A percentile compares a stretch with the other conserved stretches of the same genome.
phyloP scores from a whole-genome alignment of 2,113 vertebrate species.

The Cephalopholis sonnerati region DNA sequence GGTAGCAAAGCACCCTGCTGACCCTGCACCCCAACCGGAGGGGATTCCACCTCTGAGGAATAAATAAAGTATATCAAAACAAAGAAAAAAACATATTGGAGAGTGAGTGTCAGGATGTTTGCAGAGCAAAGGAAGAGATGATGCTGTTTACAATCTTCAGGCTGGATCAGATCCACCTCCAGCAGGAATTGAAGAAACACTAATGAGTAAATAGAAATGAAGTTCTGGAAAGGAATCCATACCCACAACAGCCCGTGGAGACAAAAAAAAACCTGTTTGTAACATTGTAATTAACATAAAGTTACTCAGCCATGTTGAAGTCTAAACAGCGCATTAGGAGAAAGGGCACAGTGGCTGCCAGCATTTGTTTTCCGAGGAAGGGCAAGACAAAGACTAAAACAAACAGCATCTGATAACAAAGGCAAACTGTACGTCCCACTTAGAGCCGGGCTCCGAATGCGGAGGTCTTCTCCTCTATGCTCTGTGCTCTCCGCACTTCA shows the following conservation, averaged over 20 bases:
- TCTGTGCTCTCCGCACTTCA: constrained; percentile 64
- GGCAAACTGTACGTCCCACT: constrained; percentile 78
- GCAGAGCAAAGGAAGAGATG: constrained; percentile 1
- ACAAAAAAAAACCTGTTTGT: constrained; percentile 9
- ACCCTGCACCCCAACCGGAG: not conserved
- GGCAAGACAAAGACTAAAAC: constrained; percentile 44
- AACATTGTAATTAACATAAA: constrained; percentile 56
- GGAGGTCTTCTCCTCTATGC: constrained; percentile 55
- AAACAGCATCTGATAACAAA: constrained; percentile 79
- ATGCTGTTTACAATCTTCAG: constrained; percentile 35
- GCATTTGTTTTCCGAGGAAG: constrained; percentile 55
- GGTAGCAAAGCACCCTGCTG: not conserved
- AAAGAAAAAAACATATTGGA: not conserved
- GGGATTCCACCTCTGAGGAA: constrained; percentile 6
- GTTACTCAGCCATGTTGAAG: constrained; percentile 43
- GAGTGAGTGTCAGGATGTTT: constrained; percentile 14
- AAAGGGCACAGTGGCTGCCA: constrained; percentile 23
- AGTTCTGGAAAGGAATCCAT: constrained; percentile 28
- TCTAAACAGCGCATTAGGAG: constrained; percentile 25
- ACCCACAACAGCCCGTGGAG: constrained; percentile 24
- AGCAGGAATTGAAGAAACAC: constrained; percentile 28
- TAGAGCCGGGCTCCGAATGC: constrained; percentile 39
- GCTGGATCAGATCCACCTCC: constrained; percentile 31
- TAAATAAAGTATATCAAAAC: constrained; percentile 22
- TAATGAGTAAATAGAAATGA: constrained; percentile 31